These are phyloP conservation scores for Ommatoiulus sabulosus DNA, from an alignment of 2,888 invertebrate species.

Conservation along the genomic window DNA sequence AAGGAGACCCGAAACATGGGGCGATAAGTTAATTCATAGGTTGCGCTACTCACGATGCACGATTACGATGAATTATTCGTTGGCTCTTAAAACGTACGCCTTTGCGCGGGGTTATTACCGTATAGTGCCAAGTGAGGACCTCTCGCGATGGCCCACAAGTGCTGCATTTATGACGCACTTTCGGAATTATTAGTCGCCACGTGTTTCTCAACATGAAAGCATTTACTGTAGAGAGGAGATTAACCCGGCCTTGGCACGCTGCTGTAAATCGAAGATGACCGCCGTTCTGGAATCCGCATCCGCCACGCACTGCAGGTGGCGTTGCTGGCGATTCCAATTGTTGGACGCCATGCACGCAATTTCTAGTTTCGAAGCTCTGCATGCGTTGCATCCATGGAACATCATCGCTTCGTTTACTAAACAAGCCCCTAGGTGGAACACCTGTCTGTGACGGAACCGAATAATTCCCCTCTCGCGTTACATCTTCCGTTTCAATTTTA, in stretches of 20 bases:
- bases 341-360: no score
- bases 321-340: no score
- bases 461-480: no score
- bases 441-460: no score
- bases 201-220: neutral
- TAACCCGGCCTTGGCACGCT: neutral
- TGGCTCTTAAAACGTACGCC: neutral
- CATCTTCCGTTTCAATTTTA: no score
- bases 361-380: no score
- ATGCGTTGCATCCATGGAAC: no score
- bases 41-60: neutral
- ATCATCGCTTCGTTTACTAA: no score
- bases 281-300: no score
- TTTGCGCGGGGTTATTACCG: neutral
- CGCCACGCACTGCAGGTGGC: no score
- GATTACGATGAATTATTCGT: neutral
- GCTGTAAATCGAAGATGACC: no score
- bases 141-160: neutral
- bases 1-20: conserved; percentile 31
- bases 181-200: neutral
- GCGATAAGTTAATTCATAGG: neutral
- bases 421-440: no score
- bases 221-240: neutral
- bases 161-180: neutral
- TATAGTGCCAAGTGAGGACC: neutral